Evolutionary conservation across 2,113 vertebrate genomes (phyloP), one percentile per base, ranked within the genome.

Genomic region (Budorcas taxicolor): DNA sequence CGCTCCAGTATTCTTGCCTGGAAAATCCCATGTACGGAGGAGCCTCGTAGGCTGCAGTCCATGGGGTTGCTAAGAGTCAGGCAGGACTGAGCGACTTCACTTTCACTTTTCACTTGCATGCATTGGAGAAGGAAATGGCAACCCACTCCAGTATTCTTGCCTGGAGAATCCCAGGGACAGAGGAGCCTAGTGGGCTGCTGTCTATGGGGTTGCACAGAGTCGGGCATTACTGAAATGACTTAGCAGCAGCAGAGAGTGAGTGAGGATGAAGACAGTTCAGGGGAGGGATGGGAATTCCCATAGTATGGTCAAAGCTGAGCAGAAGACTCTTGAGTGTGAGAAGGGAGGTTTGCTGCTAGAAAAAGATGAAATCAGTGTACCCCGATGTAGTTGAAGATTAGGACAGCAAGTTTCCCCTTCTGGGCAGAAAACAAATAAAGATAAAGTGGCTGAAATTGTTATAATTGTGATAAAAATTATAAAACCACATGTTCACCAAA

Each of bases 1-100:
- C 10, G 27, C 57, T 58, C 25, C 57, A 2, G 57, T 58, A 27
- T 2, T 27, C 57, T 58, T 58, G 25, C 4, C 10, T 58, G 25
- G 25, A 58, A 12, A 58, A 5, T 27, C 25, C 57, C 57, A 58
- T 12, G 10, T 25, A 27, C 0, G 11, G 57, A 58, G 57, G 10
- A 58, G 57, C 57, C 25, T 27, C 1, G 57, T 58, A 4, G 25
- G 11, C 11, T 58, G 11, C 25, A 11, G 0, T 58, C 25, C 25
- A 29, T 29, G 11, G 57, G 25, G 57, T 29, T 10, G 5, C 4
- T 5, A 12, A 58, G 57, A 58, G 57, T 27, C 0, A 0, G 11
- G 11, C 25, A 58, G 0, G 25, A 58, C 57, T 58, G 57, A 58
- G 53, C 2, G 17, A 55, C 53, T 55, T 55, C 53, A 21, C 53